Evolutionary conservation across 2,113 vertebrate species (phyloP).

Genomic region (Columba livia): DNA sequence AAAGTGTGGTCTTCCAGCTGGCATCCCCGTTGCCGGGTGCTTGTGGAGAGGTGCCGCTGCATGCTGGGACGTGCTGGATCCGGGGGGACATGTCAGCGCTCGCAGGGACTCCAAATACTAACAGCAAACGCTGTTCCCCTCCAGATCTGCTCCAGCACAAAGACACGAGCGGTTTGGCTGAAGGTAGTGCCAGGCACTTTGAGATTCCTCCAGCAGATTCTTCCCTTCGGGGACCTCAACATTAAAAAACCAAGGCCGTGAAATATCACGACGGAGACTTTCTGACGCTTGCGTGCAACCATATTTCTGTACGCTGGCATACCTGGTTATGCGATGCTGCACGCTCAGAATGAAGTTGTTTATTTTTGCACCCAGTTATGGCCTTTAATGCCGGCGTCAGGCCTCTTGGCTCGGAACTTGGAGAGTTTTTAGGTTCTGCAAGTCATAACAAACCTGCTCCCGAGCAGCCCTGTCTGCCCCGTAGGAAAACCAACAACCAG

Average conservation of each 20-base stretch:
- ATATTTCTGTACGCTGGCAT: rapidly evolving
- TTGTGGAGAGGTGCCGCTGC: not conserved
- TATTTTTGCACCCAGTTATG: not conserved
- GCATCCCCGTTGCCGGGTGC: rapidly evolving
- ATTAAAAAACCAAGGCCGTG: rapidly evolving
- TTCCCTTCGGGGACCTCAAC: not conserved
- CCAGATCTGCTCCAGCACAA: not conserved
- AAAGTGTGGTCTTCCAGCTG: not conserved
- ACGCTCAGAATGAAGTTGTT: rapidly evolving
- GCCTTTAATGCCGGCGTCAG: not conserved
- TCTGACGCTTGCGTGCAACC: rapidly evolving
- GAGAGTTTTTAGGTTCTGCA: conserved; percentile 1
- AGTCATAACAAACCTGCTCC: not conserved
- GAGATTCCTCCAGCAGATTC: not conserved
- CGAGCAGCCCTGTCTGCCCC: not conserved
- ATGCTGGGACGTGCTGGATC: not conserved
- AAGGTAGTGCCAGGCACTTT: not conserved
- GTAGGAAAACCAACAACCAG: not conserved
- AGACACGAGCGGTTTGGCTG: not conserved
- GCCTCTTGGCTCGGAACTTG: not conserved
- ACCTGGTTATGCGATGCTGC: rapidly evolving
- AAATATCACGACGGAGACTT: rapidly evolving
- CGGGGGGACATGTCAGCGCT: rapidly evolving
- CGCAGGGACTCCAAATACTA: rapidly evolving
- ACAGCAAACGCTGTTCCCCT: rapidly evolving